phyloP scores from a whole-genome alignment of 2,888 invertebrate species.

The Blastobasis adustella region DNA sequence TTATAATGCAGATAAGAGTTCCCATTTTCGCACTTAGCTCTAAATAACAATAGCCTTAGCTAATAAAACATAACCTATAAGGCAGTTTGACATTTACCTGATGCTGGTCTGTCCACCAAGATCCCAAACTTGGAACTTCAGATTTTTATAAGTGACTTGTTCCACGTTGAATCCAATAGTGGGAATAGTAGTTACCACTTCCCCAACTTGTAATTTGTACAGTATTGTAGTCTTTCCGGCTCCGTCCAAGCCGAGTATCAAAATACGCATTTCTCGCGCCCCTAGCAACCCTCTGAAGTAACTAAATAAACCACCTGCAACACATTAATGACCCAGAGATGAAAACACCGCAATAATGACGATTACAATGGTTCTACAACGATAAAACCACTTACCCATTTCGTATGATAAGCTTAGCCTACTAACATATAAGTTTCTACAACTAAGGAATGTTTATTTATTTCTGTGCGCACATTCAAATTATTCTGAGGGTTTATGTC shows the following conservation, averaged over 20 bases:
- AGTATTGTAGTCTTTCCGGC: constrained; percentile 99
- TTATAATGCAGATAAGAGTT: too few relatives aligned
- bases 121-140: constrained; percentile 99
- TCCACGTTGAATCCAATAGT: constrained; percentile 99
- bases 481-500: constrained; percentile 19
- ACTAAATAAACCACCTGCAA: constrained; percentile 94
- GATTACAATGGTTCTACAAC: constrained; percentile 25
- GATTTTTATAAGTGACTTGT: constrained; percentile 98
- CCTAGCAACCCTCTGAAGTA: constrained; percentile 97
- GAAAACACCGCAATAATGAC: constrained; percentile 11
- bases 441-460: constrained; percentile 41
- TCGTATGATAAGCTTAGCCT: constrained; percentile 46
- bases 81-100: constrained; percentile 74
- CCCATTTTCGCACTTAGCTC: too few relatives aligned
- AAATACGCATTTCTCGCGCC: constrained; percentile 97
- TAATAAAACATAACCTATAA: constrained; percentile 23
- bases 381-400: constrained; percentile 55
- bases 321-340: constrained; percentile 11
- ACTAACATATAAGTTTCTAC: constrained; percentile 52
- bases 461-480: constrained; percentile 28
- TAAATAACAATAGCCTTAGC: constrained; percentile 11
- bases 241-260: constrained; percentile 98
- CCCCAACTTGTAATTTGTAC: constrained; percentile 97
- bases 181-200: constrained; percentile 98
- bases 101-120: constrained; percentile 99